Evolutionary conservation across 1,140 invertebrate genomes (phyloP).

Genomic region (Mylabris phalerata): DNA sequence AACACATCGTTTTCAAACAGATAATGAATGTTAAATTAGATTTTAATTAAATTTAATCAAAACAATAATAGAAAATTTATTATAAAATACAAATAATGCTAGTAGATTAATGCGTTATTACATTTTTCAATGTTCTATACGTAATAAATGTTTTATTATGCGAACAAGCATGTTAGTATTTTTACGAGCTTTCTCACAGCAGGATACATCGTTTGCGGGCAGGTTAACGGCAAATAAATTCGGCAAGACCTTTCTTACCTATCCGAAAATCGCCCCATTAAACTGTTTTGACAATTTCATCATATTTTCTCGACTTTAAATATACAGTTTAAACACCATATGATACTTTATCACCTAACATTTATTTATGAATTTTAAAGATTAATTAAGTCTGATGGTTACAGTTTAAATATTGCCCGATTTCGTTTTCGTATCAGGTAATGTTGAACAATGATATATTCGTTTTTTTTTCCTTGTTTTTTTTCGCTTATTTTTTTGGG

Average conservation of each 20-base stretch:
- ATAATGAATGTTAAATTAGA: too few species aligned
- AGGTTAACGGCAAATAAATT: conserved; percentile 23
- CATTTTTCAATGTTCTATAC: too few species aligned
- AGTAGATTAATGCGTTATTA: too few species aligned
- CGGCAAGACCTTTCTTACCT: conserved; percentile 20
- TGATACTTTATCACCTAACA: too few species aligned
- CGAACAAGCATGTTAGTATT: conserved; percentile 22
- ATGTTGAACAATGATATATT: conserved; percentile 7
- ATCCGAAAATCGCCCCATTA: conserved; percentile 15
- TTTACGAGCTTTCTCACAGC: conserved; percentile 25
- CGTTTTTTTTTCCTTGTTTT: conserved; percentile 3
- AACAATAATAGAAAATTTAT: too few species aligned
- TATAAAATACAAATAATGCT: too few species aligned
- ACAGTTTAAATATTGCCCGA: neutral
- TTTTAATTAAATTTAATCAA: too few species aligned
- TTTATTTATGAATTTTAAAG: too few species aligned
- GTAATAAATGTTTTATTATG: conserved; percentile 17
- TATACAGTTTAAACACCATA: too few species aligned
- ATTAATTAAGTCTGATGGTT: conserved; percentile 2
- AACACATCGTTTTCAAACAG: too few species aligned
- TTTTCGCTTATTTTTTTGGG: conserved; percentile 8
- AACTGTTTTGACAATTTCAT: conserved; percentile 14
- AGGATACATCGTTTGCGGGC: conserved; percentile 21
- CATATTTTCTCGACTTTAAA: neutral
- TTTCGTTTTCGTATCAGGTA: conserved; percentile 1